phyloP scores from a whole-genome alignment of 2,797 vertebrate genomes.

The Caiman crocodilus region DNA sequence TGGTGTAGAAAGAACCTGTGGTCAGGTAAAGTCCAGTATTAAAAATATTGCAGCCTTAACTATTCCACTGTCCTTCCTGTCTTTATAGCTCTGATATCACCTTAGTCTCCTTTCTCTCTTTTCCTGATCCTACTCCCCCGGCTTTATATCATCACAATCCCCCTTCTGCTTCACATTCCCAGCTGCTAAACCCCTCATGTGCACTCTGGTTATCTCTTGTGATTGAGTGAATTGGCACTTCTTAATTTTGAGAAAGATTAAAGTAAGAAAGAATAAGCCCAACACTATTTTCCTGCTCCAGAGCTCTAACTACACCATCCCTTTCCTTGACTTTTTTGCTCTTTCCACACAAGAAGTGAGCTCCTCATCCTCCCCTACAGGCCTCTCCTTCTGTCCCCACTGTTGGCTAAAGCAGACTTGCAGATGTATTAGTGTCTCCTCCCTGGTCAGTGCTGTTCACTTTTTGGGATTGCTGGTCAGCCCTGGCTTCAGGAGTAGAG shows the following conservation, averaged over 20 bases:
- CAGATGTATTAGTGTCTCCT: background rate
- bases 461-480: conserved; percentile 17
- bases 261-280: too few relatives aligned
- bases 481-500: background rate
- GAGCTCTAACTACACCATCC: background rate
- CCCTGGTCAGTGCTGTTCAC: background rate
- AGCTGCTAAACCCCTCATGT: conserved; percentile 14
- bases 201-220: conserved; percentile 27
- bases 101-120: background rate
- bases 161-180: conserved; percentile 4
- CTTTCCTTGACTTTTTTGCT: background rate
- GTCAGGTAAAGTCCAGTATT: too few relatives aligned
- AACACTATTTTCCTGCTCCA: background rate
- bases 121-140: background rate
- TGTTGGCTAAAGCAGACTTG: too few relatives aligned
- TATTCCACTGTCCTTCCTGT: background rate
- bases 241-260: too few relatives aligned
- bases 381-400: too few relatives aligned
- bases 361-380: too few relatives aligned
- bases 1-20: rapidly evolving
- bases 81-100: background rate
- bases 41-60: background rate
- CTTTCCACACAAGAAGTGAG: too few relatives aligned
- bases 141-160: conserved; percentile 9
- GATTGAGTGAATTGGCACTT: background rate